phyloP scores from a whole-genome alignment of 37 sponge, comb jelly and placozoan species.

The Beroe ovata region DNA sequence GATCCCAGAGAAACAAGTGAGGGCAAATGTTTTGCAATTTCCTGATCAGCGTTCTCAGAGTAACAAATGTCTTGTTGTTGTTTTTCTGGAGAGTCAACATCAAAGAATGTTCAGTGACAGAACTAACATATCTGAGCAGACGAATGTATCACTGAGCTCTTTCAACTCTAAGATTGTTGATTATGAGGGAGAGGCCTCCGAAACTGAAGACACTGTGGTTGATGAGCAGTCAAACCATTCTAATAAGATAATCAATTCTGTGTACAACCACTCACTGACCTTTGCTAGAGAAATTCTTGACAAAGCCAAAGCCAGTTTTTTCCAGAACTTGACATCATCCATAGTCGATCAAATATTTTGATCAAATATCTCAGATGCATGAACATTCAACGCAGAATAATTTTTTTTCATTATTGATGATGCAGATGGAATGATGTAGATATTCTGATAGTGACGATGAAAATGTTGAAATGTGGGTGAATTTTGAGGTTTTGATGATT shows the following conservation, averaged over 20 bases:
- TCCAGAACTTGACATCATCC: slow-evolving; percentile 26
- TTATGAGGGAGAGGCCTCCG: background rate
- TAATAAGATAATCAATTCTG: slow-evolving; percentile 7
- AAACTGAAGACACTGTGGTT: background rate
- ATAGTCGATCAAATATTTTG: slow-evolving; percentile 11
- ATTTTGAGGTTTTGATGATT: no score
- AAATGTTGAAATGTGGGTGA: no score
- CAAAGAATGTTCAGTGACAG: slow-evolving; percentile 19
- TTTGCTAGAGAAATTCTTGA: background rate
- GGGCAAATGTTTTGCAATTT: slow-evolving; percentile 43
- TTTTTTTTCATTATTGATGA: no score
- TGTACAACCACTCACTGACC: background rate
- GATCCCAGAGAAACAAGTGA: background rate
- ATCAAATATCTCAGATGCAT: no score
- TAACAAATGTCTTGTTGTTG: slow-evolving; percentile 54
- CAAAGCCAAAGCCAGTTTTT: slow-evolving; percentile 29
- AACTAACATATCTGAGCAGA: slow-evolving; percentile 30
- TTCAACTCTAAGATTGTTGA: slow-evolving; percentile 2
- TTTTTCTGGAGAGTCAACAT: slow-evolving; percentile 44
- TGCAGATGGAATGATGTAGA: no score
- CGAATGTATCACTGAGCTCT: background rate
- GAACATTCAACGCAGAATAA: no score
- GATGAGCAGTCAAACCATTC: background rate
- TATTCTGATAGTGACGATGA: no score
- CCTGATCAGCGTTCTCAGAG: slow-evolving; percentile 28